Evolutionary conservation across 2,888 invertebrate genomes (phyloP).

Genomic region (Eupithecia dodoneata): DNA sequence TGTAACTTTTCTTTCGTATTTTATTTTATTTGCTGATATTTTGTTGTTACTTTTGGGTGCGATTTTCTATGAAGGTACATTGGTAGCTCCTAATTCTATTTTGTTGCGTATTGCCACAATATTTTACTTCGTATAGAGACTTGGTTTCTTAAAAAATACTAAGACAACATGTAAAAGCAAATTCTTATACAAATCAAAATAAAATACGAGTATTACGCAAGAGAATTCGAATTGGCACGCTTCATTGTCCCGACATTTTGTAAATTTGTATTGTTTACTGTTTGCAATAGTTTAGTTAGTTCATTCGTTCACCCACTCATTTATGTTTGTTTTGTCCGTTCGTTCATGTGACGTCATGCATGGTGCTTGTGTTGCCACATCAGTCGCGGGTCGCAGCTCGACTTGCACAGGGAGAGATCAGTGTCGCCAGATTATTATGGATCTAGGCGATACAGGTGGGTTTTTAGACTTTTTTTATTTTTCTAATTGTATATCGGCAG

Average conservation of each 20-base stretch:
- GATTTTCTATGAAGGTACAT: neutral
- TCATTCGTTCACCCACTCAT: constrained; percentile 29
- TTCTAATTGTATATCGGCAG: constrained; percentile 4
- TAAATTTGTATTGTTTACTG: constrained; percentile 8
- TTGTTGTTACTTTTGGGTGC: constrained; percentile 1
- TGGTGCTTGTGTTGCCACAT: constrained; percentile 62
- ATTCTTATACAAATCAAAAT: neutral
- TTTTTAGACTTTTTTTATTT: constrained; percentile 46
- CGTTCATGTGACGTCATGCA: constrained; percentile 76
- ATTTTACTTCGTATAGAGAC: neutral
- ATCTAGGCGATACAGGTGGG: constrained; percentile 91
- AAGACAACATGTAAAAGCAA: neutral
- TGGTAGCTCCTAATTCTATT: neutral
- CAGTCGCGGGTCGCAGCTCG: constrained; percentile 90
- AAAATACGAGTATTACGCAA: neutral
- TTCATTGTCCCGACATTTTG: constrained; percentile 7
- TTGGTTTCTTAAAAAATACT: neutral
- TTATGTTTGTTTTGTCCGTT: constrained; percentile 37
- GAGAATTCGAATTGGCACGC: neutral
- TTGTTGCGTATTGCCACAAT: neutral
- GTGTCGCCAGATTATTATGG: constrained; percentile 89
- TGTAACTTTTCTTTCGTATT: neutral
- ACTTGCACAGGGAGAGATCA: constrained; percentile 86
- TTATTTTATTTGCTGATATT: constrained; percentile 1
- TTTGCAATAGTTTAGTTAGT: constrained; percentile 18